phyloP scores from a whole-genome alignment of 2,888 invertebrate species.

The Drosophila anomalata region DNA sequence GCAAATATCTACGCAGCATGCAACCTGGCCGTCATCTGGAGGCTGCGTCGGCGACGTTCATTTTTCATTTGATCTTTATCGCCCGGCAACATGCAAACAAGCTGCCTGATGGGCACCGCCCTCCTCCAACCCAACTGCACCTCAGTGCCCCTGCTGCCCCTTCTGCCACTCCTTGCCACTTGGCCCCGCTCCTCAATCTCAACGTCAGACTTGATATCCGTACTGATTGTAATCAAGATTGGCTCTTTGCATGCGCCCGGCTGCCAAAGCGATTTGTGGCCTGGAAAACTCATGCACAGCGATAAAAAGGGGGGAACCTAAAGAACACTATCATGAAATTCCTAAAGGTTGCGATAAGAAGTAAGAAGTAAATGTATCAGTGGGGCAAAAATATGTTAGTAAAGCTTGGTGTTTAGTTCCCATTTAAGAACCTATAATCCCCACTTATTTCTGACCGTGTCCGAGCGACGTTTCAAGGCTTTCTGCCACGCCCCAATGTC shows the following conservation, averaged over 20 bases:
- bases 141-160: not conserved
- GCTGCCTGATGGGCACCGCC: constrained; percentile 28
- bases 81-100: constrained; percentile 75
- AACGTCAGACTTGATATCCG: constrained; percentile 46
- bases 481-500: constrained; percentile 18
- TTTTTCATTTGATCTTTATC: constrained; percentile 80
- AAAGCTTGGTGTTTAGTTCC: not conserved
- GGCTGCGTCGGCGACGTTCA: constrained; percentile 72
- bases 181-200: constrained; percentile 16
- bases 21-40: constrained; percentile 54
- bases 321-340: not conserved
- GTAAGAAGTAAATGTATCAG: too few relatives aligned
- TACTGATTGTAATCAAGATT: constrained; percentile 77
- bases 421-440: constrained; percentile 6
- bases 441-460: constrained; percentile 25
- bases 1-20: constrained; percentile 73
- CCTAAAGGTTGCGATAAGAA: not conserved
- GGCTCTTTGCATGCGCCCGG: constrained; percentile 72
- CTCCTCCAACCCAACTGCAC: constrained; percentile 4
- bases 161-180: not conserved
- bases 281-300: constrained; percentile 60
- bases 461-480: constrained; percentile 73
- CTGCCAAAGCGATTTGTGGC: constrained; percentile 74
- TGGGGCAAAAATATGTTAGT: too few relatives aligned
- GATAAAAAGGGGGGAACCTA: not conserved